Percentiles rank a stretch among this genome's conserved stretches.
Evolutionary conservation across 2,888 invertebrate genomes (phyloP).

Genomic region (Leptopilina myrica): DNA sequence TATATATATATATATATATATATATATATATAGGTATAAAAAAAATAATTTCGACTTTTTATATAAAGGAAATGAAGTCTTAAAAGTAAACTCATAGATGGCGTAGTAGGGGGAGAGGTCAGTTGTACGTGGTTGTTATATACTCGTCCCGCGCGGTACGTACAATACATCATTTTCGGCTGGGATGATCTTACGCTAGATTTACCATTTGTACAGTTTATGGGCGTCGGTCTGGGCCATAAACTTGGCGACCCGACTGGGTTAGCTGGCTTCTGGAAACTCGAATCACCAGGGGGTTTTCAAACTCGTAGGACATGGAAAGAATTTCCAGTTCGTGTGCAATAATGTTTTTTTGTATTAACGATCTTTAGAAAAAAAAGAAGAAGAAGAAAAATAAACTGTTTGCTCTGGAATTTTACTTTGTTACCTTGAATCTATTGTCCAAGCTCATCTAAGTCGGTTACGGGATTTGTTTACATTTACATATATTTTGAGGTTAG

Average conservation of each 20-base stretch:
- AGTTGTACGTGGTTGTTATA: slow-evolving; percentile 57
- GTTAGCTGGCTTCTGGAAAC: slow-evolving; percentile 41
- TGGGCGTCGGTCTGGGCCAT: slow-evolving; percentile 76
- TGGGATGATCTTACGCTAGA: slow-evolving; percentile 77
- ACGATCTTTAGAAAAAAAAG: neutral
- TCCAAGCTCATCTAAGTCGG: too few species aligned
- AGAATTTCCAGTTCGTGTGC: neutral
- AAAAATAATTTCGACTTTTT: too few species aligned
- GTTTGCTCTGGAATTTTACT: too few species aligned
- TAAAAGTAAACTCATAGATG: slow-evolving; percentile 47
- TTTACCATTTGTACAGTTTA: slow-evolving; percentile 77
- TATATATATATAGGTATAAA: too few species aligned
- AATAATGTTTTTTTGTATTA: neutral
- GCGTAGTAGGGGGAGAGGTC: slow-evolving; percentile 54
- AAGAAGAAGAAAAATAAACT: neutral
- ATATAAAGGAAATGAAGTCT: slow-evolving; percentile 46
- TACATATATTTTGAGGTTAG: too few species aligned
- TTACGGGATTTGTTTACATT: too few species aligned
- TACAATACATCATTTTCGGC: slow-evolving; percentile 77
- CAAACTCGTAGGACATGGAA: slow-evolving; percentile 21
- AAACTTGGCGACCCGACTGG: slow-evolving; percentile 72
- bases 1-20: too few species aligned
- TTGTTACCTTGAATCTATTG: too few species aligned
- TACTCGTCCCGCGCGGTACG: slow-evolving; percentile 63
- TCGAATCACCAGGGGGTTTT: neutral